phyloP scores from a whole-genome alignment of 2,113 vertebrate species.

The human region GRCh38 chr17:55170501-55171000 shows the following conservation, averaged over 20 bases:
- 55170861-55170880: background rate
- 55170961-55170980: background rate
- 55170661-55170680: background rate
- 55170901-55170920: background rate
- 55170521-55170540: background rate
- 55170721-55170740: background rate
- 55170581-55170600: background rate
- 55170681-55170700: background rate
- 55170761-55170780: background rate
- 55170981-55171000: background rate
- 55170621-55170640: background rate
- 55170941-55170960: background rate
- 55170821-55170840: slow-evolving; percentile 32
- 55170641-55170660: background rate
- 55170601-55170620: background rate
- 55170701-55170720: background rate
- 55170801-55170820: background rate
- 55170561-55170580: background rate
- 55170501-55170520: background rate
- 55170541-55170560: background rate
- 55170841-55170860: background rate
- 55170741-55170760: background rate
- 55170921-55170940: background rate
- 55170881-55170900: background rate
- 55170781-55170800: background rate